Conservation (phyloP, 2,888 invertebrate species). For the Trichogramma dendrolimi region DNA sequence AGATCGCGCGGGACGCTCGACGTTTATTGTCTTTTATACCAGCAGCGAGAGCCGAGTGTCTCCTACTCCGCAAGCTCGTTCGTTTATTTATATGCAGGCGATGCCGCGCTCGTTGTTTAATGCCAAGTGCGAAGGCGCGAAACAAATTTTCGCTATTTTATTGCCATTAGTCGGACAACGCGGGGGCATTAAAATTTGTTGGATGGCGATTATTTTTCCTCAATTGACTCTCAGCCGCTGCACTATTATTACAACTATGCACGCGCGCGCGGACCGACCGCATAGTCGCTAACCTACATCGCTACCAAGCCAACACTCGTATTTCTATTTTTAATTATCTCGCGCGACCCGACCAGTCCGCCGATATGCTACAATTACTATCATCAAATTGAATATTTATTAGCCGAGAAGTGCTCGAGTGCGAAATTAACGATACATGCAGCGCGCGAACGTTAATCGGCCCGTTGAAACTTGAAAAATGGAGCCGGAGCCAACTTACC, state of each 20-base stretch:
- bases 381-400: background rate
- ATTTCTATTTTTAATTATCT: slow-evolving; percentile 21
- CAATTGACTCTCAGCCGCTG: slow-evolving; percentile 9
- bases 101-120: slow-evolving; percentile 11
- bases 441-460: too few relatives aligned
- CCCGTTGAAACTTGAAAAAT: background rate
- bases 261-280: background rate
- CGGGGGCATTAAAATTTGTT: slow-evolving; percentile 26
- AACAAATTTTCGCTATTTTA: slow-evolving; percentile 26
- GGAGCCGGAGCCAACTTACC: slow-evolving; percentile 42
- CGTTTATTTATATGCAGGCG: slow-evolving; percentile 35
- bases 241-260: background rate
- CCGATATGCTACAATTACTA: background rate
- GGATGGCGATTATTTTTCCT: slow-evolving; percentile 17
- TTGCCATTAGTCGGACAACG: slow-evolving; percentile 13
- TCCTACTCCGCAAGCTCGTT: slow-evolving; percentile 33
- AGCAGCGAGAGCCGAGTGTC: slow-evolving; percentile 14
- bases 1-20: slow-evolving; percentile 32
- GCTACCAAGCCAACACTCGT: background rate
- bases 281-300: too few relatives aligned
- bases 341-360: too few relatives aligned
- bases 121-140: slow-evolving; percentile 20
- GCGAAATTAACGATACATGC: too few relatives aligned
- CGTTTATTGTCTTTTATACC: slow-evolving; percentile 41
- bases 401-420: too few relatives aligned